These are phyloP conservation scores for Ferrisia virgata DNA, from an alignment of 2,888 invertebrate genomes.

Conservation along the genomic window DNA sequence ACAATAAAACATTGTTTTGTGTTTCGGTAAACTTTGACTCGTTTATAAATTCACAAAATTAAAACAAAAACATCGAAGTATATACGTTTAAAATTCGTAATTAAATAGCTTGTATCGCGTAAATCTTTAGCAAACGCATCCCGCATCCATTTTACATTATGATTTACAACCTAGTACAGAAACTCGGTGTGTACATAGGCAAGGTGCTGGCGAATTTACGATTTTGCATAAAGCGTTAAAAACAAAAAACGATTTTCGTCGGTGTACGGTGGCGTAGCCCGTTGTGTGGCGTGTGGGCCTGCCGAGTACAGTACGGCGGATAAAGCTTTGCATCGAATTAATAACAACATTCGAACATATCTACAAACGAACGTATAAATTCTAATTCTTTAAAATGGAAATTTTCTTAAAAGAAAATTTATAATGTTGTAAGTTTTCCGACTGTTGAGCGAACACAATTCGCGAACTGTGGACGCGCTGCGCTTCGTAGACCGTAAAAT, in stretches of 20 bases:
- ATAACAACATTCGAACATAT: background rate
- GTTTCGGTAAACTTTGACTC: background rate
- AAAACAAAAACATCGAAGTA: constrained; percentile 5
- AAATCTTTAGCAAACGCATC: background rate
- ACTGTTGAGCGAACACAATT: background rate
- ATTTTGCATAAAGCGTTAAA: background rate
- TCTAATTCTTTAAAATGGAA: constrained; percentile 14
- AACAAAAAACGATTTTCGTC: background rate
- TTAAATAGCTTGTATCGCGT: constrained; percentile 17
- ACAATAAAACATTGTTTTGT: background rate
- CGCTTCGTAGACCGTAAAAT: background rate
- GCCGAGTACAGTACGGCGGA: background rate
- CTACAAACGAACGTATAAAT: background rate
- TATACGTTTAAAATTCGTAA: background rate
- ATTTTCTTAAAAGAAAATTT: background rate
- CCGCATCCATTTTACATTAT: background rate
- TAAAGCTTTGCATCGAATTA: background rate
- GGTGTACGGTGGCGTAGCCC: no score
- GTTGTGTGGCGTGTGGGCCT: background rate
- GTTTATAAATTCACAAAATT: background rate
- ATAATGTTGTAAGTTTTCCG: background rate
- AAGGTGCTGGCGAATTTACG: background rate
- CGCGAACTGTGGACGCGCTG: background rate
- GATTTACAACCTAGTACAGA: background rate
- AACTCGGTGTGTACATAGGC: background rate